Base-by-base conservation (phyloP, 2,797 vertebrate species). In the Urophycis tenuis region DNA sequence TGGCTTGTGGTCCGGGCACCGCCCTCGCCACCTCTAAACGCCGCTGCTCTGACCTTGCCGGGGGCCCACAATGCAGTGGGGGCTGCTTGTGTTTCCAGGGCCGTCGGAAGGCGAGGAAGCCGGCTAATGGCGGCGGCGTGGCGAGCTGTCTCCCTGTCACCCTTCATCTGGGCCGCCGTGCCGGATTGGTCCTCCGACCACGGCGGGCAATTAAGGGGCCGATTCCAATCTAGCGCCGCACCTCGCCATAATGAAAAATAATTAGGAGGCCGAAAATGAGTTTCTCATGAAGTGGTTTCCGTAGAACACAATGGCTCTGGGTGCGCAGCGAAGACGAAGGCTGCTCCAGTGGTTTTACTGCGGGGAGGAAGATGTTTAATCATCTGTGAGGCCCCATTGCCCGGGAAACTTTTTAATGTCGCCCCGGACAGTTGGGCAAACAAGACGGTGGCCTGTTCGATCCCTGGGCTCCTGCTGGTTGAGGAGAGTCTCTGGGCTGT, bases 211-310 rank as follows among this genome's bases (percentile, higher is more conserved):
- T 98, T 97, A 97, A 49, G 95, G 94, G 94, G 93, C 95, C 96
- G 94, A 95, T 96, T 97, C 94, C 96, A 97, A 96, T 96, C 95
- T 95, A 96, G 92, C 95, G 32, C 92, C 93, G 92, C 94, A 93
- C 93, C 91, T 93, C 92, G 94, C 93, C 93, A 93, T 97, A 97
- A 97, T 97, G 95, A 95, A 97, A 97, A 97, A 97, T 97, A 97
- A 98, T 98, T 98, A 98, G 95, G 94, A 95, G 93, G 89, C 92
- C 92, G 95, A 97, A 97, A 97, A 98, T 97, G 94, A 96, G 95
- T 97, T 98, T 97, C 94, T 94, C 95, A 95, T 95, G 94, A 95
- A 96, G 96, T 95, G 94, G 95, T 95, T 95, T 97, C 91, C 88
- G 95, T 94, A 95, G 95, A 93, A 96, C 95, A 95, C 96, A 97